Percentiles rank a stretch among this genome's conserved stretches.
Conservation (phyloP, 1,140 invertebrate genomes). For the Euwallacea fornicatus region DNA sequence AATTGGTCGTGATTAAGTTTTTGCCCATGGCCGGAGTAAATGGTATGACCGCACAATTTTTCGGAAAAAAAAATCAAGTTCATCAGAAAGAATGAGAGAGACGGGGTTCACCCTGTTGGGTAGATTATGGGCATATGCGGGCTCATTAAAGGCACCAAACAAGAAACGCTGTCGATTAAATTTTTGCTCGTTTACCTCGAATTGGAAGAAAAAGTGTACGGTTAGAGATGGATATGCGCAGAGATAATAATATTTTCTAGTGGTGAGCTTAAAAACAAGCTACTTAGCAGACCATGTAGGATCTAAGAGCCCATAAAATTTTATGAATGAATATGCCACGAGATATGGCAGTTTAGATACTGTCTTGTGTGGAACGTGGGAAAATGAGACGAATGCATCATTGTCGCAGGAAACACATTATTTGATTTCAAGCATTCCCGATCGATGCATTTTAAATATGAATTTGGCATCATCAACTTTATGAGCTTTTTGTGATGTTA, state of each 20-base stretch:
- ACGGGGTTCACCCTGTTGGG: too few relatives aligned
- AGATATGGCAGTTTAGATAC: conserved; percentile 32
- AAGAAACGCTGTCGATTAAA: neutral
- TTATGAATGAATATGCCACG: conserved; percentile 36
- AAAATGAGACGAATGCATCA: conserved; percentile 12
- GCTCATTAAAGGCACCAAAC: neutral
- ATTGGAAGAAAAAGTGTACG: conserved; percentile 5
- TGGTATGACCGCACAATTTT: neutral
- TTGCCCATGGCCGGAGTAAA: neutral
- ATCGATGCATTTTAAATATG: too few relatives aligned
- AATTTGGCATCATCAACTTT: too few relatives aligned
- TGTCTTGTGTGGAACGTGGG: conserved; percentile 30
- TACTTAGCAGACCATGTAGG: conserved; percentile 37
- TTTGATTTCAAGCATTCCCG: too few relatives aligned
- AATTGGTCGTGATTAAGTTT: neutral
- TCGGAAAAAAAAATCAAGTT: neutral
- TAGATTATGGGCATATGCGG: too few relatives aligned
- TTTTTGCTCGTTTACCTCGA: neutral
- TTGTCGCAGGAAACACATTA: neutral
- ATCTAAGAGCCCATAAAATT: conserved; percentile 35
- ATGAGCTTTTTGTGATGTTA: neutral
- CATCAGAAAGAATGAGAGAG: neutral
- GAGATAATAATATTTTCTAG: conserved; percentile 28
- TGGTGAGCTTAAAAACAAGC: conserved; percentile 26
- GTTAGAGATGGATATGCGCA: conserved; percentile 18